Evolutionary conservation across 2,888 invertebrate genomes (phyloP).

Genomic region (Exephanes ischioxanthus): DNA sequence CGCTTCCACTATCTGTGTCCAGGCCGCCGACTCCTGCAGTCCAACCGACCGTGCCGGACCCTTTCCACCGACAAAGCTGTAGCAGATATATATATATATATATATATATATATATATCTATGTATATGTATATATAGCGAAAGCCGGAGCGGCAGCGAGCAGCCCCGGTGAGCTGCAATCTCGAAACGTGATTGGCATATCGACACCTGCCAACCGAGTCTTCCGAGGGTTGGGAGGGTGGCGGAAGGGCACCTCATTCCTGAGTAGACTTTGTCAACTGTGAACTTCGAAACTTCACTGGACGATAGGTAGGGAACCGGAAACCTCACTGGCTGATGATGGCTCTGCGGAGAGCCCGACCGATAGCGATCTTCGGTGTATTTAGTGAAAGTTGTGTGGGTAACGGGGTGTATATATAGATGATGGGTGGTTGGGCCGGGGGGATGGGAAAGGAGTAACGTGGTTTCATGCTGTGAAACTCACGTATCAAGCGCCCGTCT

Average conservation of each 20-base stretch:
- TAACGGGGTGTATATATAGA: not conserved
- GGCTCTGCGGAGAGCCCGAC: slow-evolving; percentile 40
- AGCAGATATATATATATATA: slow-evolving; percentile 23
- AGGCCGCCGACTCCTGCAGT: slow-evolving; percentile 59
- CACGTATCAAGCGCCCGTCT: slow-evolving; percentile 24
- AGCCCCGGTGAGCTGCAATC: slow-evolving; percentile 70
- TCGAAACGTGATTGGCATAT: slow-evolving; percentile 78
- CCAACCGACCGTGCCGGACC: slow-evolving; percentile 65
- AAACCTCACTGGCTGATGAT: slow-evolving; percentile 56
- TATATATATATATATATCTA: slow-evolving; percentile 6
- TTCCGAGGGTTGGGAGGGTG: slow-evolving; percentile 30
- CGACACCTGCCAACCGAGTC: slow-evolving; percentile 76
- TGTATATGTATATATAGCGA: slow-evolving; percentile 1
- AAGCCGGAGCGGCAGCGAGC: slow-evolving; percentile 44
- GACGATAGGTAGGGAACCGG: slow-evolving; percentile 59
- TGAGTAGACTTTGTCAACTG: slow-evolving; percentile 74
- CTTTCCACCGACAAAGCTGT: slow-evolving; percentile 67
- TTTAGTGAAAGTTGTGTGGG: slow-evolving; percentile 48
- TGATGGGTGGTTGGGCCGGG: not conserved
- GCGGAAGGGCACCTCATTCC: slow-evolving; percentile 38
- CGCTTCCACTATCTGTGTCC: slow-evolving; percentile 62
- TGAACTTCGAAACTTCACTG: slow-evolving; percentile 68
- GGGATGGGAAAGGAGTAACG: not conserved
- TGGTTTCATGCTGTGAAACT: not conserved
- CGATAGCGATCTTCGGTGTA: slow-evolving; percentile 59